Percentiles rank a stretch among this genome's conserved stretches.
Evolutionary conservation across 1,140 invertebrate species (phyloP).

Genomic region (Microplitis mediator): DNA sequence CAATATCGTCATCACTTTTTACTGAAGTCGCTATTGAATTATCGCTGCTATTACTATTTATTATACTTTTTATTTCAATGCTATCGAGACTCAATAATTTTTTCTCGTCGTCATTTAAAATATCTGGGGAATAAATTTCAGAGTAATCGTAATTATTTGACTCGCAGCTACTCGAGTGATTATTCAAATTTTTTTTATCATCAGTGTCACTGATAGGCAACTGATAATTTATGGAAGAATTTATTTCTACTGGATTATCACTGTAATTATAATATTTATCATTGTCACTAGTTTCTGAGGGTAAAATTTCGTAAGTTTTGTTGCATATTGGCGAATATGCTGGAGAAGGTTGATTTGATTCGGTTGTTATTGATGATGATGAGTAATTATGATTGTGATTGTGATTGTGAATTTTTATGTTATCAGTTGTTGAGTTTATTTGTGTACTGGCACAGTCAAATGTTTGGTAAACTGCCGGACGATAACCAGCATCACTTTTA

Average conservation of each 20-base stretch:
- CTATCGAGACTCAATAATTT: not conserved
- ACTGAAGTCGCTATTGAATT: too few relatives aligned
- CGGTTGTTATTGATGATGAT: not conserved
- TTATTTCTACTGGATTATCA: constrained; percentile 15
- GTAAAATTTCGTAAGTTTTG: constrained; percentile 33
- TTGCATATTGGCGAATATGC: constrained; percentile 40
- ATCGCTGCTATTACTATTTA: not conserved
- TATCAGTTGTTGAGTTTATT: not conserved
- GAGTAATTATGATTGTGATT: not conserved
- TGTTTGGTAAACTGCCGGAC: constrained; percentile 3
- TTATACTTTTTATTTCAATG: not conserved
- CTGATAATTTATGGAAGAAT: constrained; percentile 37
- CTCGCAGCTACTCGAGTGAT: constrained; percentile 7
- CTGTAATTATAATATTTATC: constrained; percentile 17
- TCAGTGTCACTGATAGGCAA: constrained; percentile 49
- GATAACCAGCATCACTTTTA: not conserved
- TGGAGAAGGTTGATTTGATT: constrained; percentile 15
- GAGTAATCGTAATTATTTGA: too few relatives aligned
- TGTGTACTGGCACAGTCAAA: not conserved
- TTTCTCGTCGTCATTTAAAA: not conserved
- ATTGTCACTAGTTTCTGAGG: constrained; percentile 27
- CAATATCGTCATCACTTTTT: not conserved
- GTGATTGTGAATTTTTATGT: not conserved
- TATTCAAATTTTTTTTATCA: constrained; percentile 41
- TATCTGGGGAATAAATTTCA: too few relatives aligned